Conservation (phyloP, 53 echinoderm and acorn worm species). For the Hippasteria phrygiana region DNA sequence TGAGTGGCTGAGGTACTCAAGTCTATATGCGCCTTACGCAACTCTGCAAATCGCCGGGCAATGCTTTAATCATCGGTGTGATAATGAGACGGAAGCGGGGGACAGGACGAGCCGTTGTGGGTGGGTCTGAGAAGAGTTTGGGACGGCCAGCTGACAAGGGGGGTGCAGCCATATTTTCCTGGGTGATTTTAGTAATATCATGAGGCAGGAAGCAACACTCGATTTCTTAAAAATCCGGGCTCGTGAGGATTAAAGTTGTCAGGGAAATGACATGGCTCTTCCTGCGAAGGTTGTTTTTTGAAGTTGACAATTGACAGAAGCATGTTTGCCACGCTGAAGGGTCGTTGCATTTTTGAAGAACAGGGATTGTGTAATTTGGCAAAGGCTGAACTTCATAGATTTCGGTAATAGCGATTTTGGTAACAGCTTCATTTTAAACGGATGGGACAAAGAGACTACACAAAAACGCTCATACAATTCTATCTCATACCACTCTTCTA, state of each 20-base stretch:
- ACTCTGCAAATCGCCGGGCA: not conserved
- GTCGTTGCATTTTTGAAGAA: not conserved
- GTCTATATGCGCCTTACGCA: constrained; percentile 1
- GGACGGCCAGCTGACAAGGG: constrained; percentile 8
- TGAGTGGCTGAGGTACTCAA: not conserved
- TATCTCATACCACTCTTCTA: too few species aligned
- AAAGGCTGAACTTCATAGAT: too few species aligned
- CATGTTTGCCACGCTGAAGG: not conserved
- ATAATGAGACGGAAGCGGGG: constrained; percentile 30
- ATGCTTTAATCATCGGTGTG: not conserved
- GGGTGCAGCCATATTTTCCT: not conserved
- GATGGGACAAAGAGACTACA: too few species aligned
- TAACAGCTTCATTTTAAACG: too few species aligned
- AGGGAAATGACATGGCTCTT: not conserved
- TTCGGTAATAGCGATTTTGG: too few species aligned
- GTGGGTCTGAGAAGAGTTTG: not conserved
- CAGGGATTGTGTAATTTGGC: not conserved
- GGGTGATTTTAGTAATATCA: not conserved
- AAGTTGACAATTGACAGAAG: constrained; percentile 1
- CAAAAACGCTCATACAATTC: too few species aligned
- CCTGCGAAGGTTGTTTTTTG: not conserved
- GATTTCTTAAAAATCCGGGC: not conserved
- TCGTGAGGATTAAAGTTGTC: not conserved
- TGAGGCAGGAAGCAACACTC: not conserved
- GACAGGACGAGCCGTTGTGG: constrained; percentile 13